phyloP scores from a whole-genome alignment of 2,113 vertebrate species.

The Egretta garzetta region DNA sequence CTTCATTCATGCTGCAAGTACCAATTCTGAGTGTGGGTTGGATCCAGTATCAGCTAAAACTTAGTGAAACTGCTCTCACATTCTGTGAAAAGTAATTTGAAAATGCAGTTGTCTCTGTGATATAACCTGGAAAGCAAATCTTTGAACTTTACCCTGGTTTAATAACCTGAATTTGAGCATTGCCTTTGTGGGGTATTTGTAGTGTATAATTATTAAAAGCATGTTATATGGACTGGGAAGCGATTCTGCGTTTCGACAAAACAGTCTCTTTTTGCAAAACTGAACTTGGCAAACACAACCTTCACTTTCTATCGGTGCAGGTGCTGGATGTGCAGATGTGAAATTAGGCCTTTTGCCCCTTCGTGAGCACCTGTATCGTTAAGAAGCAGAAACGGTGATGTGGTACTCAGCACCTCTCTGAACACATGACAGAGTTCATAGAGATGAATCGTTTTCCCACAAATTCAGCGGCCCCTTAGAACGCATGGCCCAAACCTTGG shows the following conservation, averaged over 20 bases:
- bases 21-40: neutral
- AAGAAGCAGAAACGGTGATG: neutral
- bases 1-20: neutral
- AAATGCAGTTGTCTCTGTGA: neutral
- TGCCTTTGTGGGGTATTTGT: neutral
- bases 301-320: neutral
- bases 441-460: neutral
- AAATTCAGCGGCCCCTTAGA: neutral
- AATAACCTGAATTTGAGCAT: neutral
- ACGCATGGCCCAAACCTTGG: accelerated
- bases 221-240: neutral
- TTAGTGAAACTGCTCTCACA: neutral
- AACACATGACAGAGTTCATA: neutral
- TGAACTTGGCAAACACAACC: neutral
- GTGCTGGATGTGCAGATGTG: neutral
- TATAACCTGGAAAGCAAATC: neutral
- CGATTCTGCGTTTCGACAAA: neutral
- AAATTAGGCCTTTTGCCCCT: neutral
- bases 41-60: neutral
- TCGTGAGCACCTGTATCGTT: neutral
- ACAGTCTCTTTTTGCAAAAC: neutral
- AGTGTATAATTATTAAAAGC: neutral
- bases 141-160: neutral
- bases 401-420: neutral
- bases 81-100: neutral